These are phyloP conservation scores for Pampusana beccarii DNA, from an alignment of 2,113 vertebrate genomes.

Conservation along the genomic window DNA sequence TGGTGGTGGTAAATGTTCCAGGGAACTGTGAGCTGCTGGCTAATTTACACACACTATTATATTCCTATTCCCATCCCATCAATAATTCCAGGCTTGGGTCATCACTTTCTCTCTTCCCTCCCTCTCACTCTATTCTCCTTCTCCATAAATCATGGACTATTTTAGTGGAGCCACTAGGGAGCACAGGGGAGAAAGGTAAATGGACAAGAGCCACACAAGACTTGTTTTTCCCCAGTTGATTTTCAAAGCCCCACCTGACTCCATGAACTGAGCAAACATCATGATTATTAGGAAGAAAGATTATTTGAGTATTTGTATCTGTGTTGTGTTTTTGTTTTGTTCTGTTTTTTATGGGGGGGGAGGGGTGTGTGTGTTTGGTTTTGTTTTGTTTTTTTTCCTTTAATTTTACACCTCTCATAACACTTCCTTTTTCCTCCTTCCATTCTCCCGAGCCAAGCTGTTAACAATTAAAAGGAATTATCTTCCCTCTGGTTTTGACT, in stretches of 20 bases:
- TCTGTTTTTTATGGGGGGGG: no score
- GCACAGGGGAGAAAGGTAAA: conserved; percentile 19
- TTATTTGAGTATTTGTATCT: background rate
- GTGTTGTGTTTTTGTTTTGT: background rate
- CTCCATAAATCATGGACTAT: conserved; percentile 34
- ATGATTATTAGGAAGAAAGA: background rate
- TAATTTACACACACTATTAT: conserved; percentile 42
- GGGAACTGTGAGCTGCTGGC: background rate
- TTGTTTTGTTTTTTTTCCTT: background rate
- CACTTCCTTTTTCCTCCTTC: conserved; percentile 18
- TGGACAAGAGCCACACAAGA: background rate
- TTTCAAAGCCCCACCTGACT: background rate
- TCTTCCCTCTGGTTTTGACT: conserved; percentile 55
- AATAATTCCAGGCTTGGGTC: conserved; percentile 46
- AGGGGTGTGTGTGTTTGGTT: no score
- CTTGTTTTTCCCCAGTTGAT: background rate
- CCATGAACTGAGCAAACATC: background rate
- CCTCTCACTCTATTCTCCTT: background rate
- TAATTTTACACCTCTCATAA: background rate
- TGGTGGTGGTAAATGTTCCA: background rate
- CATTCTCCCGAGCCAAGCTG: conserved; percentile 17
- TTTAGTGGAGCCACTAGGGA: conserved; percentile 25
- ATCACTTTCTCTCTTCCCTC: background rate
- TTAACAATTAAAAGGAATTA: conserved; percentile 67
- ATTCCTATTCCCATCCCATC: conserved; percentile 49